Conservation (phyloP, 2,888 invertebrate genomes). For the Craniophora ligustri region DNA sequence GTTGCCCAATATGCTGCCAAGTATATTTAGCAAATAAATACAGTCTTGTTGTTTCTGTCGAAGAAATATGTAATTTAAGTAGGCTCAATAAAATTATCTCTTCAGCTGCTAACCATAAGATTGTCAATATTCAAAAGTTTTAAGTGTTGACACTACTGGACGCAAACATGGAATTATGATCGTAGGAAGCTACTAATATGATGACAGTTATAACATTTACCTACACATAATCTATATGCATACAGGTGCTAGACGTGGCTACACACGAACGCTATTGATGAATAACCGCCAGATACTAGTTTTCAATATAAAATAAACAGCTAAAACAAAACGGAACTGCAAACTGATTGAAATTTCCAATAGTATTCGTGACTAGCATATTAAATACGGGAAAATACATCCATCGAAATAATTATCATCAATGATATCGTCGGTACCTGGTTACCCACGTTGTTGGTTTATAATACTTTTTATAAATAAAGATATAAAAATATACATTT, state of each 20-base stretch:
- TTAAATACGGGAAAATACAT: conserved; percentile 46
- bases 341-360: conserved; percentile 17
- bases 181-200: conserved; percentile 67
- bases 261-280: conserved; percentile 60
- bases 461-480: conserved; percentile 84
- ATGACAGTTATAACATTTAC: conserved; percentile 69
- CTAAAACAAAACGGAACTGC: conserved; percentile 6
- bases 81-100: conserved; percentile 43
- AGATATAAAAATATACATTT: conserved; percentile 86
- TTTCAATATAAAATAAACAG: conserved; percentile 2
- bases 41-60: conserved; percentile 67
- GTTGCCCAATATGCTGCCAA: conserved; percentile 54
- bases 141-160: conserved; percentile 67
- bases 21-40: conserved; percentile 60
- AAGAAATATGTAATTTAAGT: conserved; percentile 47
- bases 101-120: conserved; percentile 52
- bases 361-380: conserved; percentile 49
- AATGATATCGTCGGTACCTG: conserved; percentile 67
- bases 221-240: conserved; percentile 55
- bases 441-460: conserved; percentile 69
- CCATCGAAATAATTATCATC: conserved; percentile 52
- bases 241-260: conserved; percentile 43
- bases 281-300: conserved; percentile 13
- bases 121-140: conserved; percentile 39
- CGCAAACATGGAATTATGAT: conserved; percentile 72